A percentile compares a stretch with the other conserved stretches of the same genome.
Evolutionary conservation across 1,140 invertebrate species (phyloP).

Genomic region (Stenopsyche tienmushanensis): DNA sequence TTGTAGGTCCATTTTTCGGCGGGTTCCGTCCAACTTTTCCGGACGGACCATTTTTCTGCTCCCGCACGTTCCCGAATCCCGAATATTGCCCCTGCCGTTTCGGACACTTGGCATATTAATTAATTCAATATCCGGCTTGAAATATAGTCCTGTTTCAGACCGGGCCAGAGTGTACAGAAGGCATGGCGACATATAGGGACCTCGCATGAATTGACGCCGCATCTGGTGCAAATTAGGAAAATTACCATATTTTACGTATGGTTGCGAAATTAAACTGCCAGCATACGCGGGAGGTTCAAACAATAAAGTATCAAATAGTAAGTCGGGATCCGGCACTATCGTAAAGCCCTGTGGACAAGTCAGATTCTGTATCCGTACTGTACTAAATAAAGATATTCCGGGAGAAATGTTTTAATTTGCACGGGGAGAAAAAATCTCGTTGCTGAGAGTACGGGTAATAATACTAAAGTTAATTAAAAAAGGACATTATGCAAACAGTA

Average conservation of each 20-base stretch:
- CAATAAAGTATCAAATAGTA: slow-evolving; percentile 26
- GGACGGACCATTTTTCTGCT: neutral
- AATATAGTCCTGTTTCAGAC: slow-evolving; percentile 18
- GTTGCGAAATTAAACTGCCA: slow-evolving; percentile 34
- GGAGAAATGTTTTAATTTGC: no score
- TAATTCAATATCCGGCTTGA: slow-evolving; percentile 19
- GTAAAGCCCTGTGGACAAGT: no score
- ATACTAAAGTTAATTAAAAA: no score
- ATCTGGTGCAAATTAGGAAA: slow-evolving; percentile 40
- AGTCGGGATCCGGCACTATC: neutral
- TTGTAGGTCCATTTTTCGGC: no score
- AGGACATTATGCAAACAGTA: no score
- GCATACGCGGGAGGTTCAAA: neutral
- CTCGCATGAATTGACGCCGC: slow-evolving; percentile 30
- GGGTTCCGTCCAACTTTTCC: neutral
- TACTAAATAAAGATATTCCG: no score
- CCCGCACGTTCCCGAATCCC: neutral
- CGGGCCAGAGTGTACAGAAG: slow-evolving; percentile 1
- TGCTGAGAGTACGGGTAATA: no score
- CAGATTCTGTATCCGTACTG: no score
- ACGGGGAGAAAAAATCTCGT: no score
- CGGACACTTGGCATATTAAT: slow-evolving; percentile 22
- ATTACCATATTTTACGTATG: slow-evolving; percentile 40
- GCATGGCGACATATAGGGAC: slow-evolving; percentile 1
- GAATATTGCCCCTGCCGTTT: slow-evolving; percentile 1